Evolutionary conservation across 2,888 invertebrate species (phyloP).

Genomic region (Ischnura elegans): DNA sequence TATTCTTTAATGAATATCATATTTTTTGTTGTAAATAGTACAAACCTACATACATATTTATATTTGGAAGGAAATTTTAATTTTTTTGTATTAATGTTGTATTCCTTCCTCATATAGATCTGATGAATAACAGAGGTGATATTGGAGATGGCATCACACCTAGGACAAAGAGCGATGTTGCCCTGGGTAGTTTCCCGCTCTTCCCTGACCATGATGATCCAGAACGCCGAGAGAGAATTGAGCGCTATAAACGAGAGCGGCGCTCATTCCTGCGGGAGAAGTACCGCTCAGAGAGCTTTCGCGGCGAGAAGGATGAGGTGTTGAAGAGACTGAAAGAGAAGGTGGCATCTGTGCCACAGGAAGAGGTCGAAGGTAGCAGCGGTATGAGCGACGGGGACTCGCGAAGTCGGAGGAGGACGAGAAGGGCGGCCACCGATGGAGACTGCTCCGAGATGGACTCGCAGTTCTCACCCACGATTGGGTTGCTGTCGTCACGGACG

Average conservation of each 20-base stretch:
- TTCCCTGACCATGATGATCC: conserved; percentile 80
- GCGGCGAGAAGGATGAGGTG: conserved; percentile 81
- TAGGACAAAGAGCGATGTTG: conserved; percentile 76
- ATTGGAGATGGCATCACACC: conserved; percentile 72
- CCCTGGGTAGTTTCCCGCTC: conserved; percentile 76
- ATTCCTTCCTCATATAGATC: conserved; percentile 76
- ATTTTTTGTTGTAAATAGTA: too few relatives aligned
- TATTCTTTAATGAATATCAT: too few relatives aligned
- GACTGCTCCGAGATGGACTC: conserved; percentile 64
- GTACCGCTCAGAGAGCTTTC: conserved; percentile 83
- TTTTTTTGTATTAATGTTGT: conserved; percentile 76
- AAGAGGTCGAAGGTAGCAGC: conserved; percentile 68
- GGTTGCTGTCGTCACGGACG: neutral
- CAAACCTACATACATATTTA: neutral
- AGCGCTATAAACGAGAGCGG: conserved; percentile 95
- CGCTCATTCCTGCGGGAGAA: conserved; percentile 91
- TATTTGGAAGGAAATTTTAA: conserved; percentile 72
- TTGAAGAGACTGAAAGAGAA: conserved; percentile 82
- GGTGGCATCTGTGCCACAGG: conserved; percentile 73
- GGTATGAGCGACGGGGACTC: conserved; percentile 64
- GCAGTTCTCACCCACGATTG: neutral
- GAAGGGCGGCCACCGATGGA: conserved; percentile 71
- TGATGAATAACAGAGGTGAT: conserved; percentile 74
- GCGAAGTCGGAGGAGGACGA: conserved; percentile 54
- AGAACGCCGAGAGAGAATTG: conserved; percentile 89